These are phyloP conservation scores for Iselma pallidipennis DNA, from an alignment of 2,888 invertebrate species.

Conservation along the genomic window DNA sequence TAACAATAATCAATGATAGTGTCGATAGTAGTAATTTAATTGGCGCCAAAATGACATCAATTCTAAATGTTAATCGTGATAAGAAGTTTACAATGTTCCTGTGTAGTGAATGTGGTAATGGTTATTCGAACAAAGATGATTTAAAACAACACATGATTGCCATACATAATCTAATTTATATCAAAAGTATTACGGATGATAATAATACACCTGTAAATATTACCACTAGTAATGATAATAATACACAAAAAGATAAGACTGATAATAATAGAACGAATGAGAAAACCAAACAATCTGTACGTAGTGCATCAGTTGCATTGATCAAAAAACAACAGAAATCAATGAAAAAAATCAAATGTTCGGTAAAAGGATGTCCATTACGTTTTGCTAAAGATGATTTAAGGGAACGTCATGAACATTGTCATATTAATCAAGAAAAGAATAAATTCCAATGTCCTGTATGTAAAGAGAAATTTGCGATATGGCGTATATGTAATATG, in stretches of 20 bases:
- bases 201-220: background rate
- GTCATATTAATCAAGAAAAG: conserved; percentile 55
- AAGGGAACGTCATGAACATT: conserved; percentile 58
- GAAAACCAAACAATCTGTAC: conserved; percentile 5
- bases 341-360: conserved; percentile 54
- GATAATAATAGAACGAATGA: background rate
- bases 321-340: conserved; percentile 43
- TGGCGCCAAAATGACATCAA: conserved; percentile 33
- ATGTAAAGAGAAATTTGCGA: conserved; percentile 59
- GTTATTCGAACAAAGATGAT: conserved; percentile 56
- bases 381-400: conserved; percentile 58
- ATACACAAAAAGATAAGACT: background rate
- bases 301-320: conserved; percentile 21
- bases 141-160: conserved; percentile 60
- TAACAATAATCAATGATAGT: conserved; percentile 9
- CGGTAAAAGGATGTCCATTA: conserved; percentile 59
- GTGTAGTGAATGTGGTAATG: conserved; percentile 59
- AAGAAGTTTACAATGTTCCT: conserved; percentile 50
- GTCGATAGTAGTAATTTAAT: conserved; percentile 11
- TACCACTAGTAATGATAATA: background rate
- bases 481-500: conserved; percentile 68
- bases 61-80: conserved; percentile 34
- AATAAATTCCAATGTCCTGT: conserved; percentile 60
- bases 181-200: background rate
- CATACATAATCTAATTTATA: conserved; percentile 38